These are phyloP conservation scores for Habrosyne pyritoides DNA, from an alignment of 2,888 invertebrate species.

Conservation along the genomic window DNA sequence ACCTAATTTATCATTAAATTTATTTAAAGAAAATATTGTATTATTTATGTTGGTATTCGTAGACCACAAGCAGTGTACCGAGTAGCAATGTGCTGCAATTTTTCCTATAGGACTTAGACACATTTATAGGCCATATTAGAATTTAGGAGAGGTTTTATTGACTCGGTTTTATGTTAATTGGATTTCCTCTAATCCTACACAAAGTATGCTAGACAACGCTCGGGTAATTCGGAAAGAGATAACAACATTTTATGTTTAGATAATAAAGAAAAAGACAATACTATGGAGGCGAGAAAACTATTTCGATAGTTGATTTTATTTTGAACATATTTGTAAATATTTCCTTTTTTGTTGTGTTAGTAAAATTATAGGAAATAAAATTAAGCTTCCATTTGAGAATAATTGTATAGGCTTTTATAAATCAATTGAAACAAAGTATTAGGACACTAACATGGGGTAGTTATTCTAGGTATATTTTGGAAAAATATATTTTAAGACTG, in stretches of 20 bases:
- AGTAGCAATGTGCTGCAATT: constrained; percentile 35
- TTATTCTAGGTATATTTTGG: no score
- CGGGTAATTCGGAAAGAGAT: constrained; percentile 6
- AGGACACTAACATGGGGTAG: no score
- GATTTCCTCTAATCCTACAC: constrained; percentile 42
- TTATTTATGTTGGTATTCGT: neutral
- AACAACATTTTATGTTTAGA: neutral
- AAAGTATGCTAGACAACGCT: constrained; percentile 23
- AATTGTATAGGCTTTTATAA: no score
- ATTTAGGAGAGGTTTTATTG: constrained; percentile 67
- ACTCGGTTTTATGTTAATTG: constrained; percentile 65
- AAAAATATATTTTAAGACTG: no score
- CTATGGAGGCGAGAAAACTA: neutral
- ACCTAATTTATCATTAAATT: no score
- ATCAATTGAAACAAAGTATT: no score
- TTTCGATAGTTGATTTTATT: neutral
- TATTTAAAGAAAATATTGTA: no score
- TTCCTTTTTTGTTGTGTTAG: neutral
- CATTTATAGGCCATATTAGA: constrained; percentile 63
- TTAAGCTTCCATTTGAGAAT: no score
- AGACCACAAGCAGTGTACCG: constrained; percentile 28
- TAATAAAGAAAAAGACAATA: neutral
- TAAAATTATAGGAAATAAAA: no score
- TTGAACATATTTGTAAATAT: neutral
- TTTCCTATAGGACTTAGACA: constrained; percentile 52